Evolutionary conservation across 2,888 invertebrate genomes (phyloP).

Genomic region (Yponomeuta malinellus): DNA sequence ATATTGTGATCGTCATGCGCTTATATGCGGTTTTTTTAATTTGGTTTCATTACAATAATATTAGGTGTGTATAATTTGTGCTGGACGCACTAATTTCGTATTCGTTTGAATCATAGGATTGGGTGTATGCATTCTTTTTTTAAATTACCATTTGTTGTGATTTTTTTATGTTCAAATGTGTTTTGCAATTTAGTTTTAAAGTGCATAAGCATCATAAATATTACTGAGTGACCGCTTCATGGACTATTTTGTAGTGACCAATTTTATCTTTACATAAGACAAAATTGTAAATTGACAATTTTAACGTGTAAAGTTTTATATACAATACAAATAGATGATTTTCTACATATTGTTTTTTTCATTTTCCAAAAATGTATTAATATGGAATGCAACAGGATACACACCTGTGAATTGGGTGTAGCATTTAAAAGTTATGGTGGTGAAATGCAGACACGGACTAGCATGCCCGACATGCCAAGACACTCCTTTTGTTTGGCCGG

Average conservation of each 20-base stretch:
- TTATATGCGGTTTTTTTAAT: not conserved
- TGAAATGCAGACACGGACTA: too few species aligned
- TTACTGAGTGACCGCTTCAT: slow-evolving; percentile 65
- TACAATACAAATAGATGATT: slow-evolving; percentile 72
- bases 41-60: not conserved
- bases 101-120: not conserved
- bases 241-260: slow-evolving; percentile 75
- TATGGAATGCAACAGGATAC: too few species aligned
- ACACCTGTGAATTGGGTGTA: too few species aligned
- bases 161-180: slow-evolving; percentile 18
- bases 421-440: too few species aligned
- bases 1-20: slow-evolving; percentile 6
- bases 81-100: slow-evolving; percentile 12
- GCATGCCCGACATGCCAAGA: too few species aligned
- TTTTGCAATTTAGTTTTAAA: slow-evolving; percentile 48
- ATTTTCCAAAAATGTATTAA: slow-evolving; percentile 21
- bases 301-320: slow-evolving; percentile 73
- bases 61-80: not conserved
- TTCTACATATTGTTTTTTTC: slow-evolving; percentile 62
- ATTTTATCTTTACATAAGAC: slow-evolving; percentile 67
- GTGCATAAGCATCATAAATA: slow-evolving; percentile 51
- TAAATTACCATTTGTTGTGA: slow-evolving; percentile 8
- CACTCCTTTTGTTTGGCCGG: too few species aligned
- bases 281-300: slow-evolving; percentile 72
- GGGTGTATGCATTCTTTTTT: slow-evolving; percentile 9